phyloP scores from a whole-genome alignment of 2,888 invertebrate species.

The Mamestra brassicae region DNA sequence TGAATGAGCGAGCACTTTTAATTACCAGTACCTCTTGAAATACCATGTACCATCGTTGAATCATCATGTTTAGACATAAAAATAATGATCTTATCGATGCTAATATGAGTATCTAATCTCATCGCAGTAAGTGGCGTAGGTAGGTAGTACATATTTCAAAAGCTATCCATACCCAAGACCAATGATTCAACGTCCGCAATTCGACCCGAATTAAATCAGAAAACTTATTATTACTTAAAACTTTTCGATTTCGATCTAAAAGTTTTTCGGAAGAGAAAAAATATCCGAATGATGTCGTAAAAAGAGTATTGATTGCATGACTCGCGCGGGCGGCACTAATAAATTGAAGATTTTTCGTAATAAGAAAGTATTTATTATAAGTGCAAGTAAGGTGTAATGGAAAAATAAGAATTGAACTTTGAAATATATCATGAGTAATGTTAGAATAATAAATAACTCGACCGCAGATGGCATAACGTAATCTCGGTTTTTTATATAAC shows the following conservation, averaged over 20 bases:
- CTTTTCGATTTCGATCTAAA: constrained; percentile 44
- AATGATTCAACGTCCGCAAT: constrained; percentile 5
- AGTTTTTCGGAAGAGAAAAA: constrained; percentile 43
- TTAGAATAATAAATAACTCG: constrained; percentile 53
- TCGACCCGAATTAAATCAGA: constrained; percentile 34
- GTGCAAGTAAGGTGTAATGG: constrained; percentile 33
- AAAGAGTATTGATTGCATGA: constrained; percentile 39
- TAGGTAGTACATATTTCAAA: background rate
- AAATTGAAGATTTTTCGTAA: constrained; percentile 30
- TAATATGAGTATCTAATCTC: background rate
- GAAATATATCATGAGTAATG: constrained; percentile 39
- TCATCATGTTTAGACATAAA: background rate
- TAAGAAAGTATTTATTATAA: constrained; percentile 28
- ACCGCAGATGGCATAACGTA: constrained; percentile 44
- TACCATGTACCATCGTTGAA: background rate
- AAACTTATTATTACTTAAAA: constrained; percentile 37
- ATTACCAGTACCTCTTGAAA: background rate
- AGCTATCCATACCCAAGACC: constrained; percentile 1
- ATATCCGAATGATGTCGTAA: constrained; percentile 28
- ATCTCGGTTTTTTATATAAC: constrained; percentile 61
- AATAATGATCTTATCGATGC: background rate
- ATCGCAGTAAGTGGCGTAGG: background rate
- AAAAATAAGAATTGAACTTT: constrained; percentile 28
- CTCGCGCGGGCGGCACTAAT: constrained; percentile 12
- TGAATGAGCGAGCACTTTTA: background rate